Base-by-base conservation (phyloP, 2,113 vertebrate species). In the Caranx melampygus region DNA sequence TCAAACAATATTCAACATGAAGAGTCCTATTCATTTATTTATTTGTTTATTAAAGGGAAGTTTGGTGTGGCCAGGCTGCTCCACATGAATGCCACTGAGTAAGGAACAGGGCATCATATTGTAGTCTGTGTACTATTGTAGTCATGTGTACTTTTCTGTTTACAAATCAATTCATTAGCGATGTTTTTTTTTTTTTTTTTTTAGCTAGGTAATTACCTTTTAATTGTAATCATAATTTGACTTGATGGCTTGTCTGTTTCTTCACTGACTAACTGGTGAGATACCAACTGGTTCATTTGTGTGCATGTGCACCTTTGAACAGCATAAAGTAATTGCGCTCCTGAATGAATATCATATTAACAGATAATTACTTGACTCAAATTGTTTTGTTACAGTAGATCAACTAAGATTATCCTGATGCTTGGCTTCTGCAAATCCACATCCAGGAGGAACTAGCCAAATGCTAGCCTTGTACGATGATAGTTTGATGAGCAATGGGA, bases 211-310 rank as follows among this genome's bases (percentile, higher is more conserved):
- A 26, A 26, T 26, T 26, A 26, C 8, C 37, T 6, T 77, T 72
- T 72, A 65, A 60, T 77, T 77, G 35, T 3, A 51, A 35, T 26
- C 26, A 31, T 65, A 51, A 14, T 71, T 59, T 20, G 21, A 64
- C 69, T 62, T 51, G 18, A 64, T 49, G 57, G 58, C 8, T 70
- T 70, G 40, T 69, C 44, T 67, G 20, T 70, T 6, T 47, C 31
- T 45, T 13, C 47, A 37, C 64, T 69, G n/a, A 57, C 33, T 75
- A 75, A 81, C 55, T 75, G 35, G 5, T 4, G 16, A 81, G 57
- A 75, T 62, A 47, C 58, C 37, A 45, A 33, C 75, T 16, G 0
- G 1, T 68, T 77, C 54, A 47, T 77, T 66, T n/a, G 67, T 72
- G 55, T 67, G 35, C 45, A 8, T 34, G 34, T 52, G 59, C 42